Evolutionary conservation across 2,888 invertebrate species (phyloP).

Genomic region (Scotopteryx bipunctaria): DNA sequence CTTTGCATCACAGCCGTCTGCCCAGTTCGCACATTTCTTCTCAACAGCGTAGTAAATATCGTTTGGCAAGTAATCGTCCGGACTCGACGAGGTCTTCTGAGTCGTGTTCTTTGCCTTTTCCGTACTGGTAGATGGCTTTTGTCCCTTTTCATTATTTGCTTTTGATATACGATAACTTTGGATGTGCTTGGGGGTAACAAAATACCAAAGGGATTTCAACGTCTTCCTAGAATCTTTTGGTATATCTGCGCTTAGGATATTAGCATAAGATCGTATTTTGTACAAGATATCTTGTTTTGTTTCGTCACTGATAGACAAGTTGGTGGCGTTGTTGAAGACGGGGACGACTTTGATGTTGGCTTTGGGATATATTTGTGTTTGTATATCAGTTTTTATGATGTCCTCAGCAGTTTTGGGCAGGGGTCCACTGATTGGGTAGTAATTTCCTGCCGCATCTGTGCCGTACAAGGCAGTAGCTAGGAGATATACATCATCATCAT

Average conservation of each 20-base stretch:
- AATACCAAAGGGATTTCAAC: slow-evolving; percentile 2
- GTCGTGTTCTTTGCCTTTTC: not conserved
- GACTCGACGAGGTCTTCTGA: not conserved
- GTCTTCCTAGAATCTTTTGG: slow-evolving; percentile 5
- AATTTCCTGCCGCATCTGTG: not conserved
- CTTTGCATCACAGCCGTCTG: slow-evolving; percentile 18
- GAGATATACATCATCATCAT: slow-evolving; percentile 2
- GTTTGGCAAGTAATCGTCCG: slow-evolving; percentile 21
- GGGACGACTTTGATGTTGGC: slow-evolving; percentile 6
- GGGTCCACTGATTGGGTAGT: not conserved
- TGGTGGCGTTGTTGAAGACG: not conserved
- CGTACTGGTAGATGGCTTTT: not conserved
- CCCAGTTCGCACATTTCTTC: slow-evolving; percentile 33
- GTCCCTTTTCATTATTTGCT: not conserved
- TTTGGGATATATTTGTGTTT: slow-evolving; percentile 1
- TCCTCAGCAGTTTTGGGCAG: not conserved
- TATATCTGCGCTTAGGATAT: slow-evolving; percentile 6
- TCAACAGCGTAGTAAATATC: slow-evolving; percentile 35
- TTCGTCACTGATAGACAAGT: not conserved
- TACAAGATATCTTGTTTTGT: not conserved
- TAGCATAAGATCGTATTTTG: not conserved
- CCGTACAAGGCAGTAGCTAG: slow-evolving; percentile 12
- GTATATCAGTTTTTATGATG: slow-evolving; percentile 11
- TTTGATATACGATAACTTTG: not conserved
- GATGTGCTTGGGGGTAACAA: not conserved